Conservation (phyloP, 2,888 invertebrate species). For the Tetrapedia diversipes region DNA sequence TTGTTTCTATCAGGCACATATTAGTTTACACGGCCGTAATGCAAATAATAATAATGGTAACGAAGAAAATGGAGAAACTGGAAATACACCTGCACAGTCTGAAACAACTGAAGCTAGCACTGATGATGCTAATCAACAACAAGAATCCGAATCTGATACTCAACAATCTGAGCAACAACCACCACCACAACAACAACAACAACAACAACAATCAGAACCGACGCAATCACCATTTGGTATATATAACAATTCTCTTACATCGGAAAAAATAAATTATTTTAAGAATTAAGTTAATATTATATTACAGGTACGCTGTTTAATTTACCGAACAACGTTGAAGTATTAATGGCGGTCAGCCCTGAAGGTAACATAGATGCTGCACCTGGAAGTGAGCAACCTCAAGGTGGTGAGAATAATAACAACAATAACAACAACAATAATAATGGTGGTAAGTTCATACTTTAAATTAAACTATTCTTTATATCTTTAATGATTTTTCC, state of each 20-base stretch:
- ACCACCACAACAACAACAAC: slow-evolving; percentile 48
- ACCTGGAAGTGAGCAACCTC: slow-evolving; percentile 71
- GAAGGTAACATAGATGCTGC: slow-evolving; percentile 82
- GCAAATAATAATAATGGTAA: slow-evolving; percentile 71
- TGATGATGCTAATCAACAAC: slow-evolving; percentile 62
- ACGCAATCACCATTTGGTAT: slow-evolving; percentile 66
- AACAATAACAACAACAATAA: slow-evolving; percentile 61
- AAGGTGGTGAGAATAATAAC: slow-evolving; percentile 66
- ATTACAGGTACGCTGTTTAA: slow-evolving; percentile 76
- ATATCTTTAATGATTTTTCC: background rate
- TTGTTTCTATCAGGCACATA: slow-evolving; percentile 71
- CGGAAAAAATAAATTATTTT: background rate
- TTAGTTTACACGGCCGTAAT: slow-evolving; percentile 74
- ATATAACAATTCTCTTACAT: slow-evolving; percentile 2
- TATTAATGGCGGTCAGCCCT: slow-evolving; percentile 86
- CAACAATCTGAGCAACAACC: slow-evolving; percentile 58
- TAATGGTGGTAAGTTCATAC: slow-evolving; percentile 53
- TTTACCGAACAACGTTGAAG: slow-evolving; percentile 84
- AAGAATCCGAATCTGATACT: slow-evolving; percentile 55
- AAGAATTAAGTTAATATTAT: slow-evolving; percentile 10
- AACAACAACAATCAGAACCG: slow-evolving; percentile 58
- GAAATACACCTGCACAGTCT: slow-evolving; percentile 48
- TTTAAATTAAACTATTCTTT: background rate
- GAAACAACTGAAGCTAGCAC: slow-evolving; percentile 42
- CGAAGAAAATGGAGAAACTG: slow-evolving; percentile 62